phyloP scores from a whole-genome alignment of 2,888 invertebrate species.

The Hecatera dysodea region DNA sequence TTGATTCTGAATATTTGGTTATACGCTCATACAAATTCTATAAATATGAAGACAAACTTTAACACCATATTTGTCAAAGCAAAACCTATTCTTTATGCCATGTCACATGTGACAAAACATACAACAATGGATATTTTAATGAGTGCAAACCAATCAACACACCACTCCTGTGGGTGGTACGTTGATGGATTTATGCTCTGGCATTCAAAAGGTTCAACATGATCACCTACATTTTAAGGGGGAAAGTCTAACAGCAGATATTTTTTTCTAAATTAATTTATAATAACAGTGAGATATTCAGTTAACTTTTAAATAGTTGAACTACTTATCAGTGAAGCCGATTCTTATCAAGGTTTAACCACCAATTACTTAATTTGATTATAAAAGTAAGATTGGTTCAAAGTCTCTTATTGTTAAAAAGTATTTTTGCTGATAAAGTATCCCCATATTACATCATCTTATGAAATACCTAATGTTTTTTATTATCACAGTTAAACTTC shows the following conservation, averaged over 20 bases:
- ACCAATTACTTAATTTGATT: constrained; percentile 28
- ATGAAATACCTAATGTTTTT: constrained; percentile 9
- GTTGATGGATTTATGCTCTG: no score
- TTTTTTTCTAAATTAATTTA: not conserved
- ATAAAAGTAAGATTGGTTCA: constrained; percentile 23
- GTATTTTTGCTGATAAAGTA: constrained; percentile 14
- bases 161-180: no score
- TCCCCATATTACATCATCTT: not conserved
- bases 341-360: constrained; percentile 45
- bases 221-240: not conserved
- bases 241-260: not conserved
- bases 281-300: not conserved
- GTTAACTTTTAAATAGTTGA: not conserved
- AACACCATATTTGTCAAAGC: not conserved
- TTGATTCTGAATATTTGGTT: not conserved
- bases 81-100: no score
- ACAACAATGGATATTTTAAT: no score
- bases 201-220: no score
- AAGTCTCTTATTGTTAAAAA: constrained; percentile 38
- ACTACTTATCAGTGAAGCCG: constrained; percentile 18
- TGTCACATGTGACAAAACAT: no score
- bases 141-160: no score
- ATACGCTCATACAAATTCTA: not conserved
- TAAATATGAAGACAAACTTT: not conserved
- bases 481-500: constrained; percentile 37